Conservation (phyloP, 2,113 vertebrate species). For the Terrapene triunguis region DNA sequence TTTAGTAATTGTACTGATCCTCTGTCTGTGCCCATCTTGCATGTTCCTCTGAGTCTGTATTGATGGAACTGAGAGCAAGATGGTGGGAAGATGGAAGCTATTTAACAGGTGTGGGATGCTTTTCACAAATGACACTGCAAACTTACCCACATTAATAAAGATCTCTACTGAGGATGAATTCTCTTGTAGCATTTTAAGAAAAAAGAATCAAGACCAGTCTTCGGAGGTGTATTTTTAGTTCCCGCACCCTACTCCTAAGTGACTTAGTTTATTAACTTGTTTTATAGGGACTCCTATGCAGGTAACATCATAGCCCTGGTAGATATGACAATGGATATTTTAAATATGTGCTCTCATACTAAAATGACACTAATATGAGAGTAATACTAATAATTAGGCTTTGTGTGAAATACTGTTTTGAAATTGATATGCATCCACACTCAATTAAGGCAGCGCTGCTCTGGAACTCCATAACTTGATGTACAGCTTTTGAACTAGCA, state of each 20-base stretch:
- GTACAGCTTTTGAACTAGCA: conserved; percentile 41
- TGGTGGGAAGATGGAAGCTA: background rate
- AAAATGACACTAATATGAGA: conserved; percentile 27
- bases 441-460: background rate
- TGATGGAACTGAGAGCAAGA: background rate
- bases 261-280: background rate
- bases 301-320: background rate
- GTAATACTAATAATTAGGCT: conserved; percentile 58
- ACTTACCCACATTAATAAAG: background rate
- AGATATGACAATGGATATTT: conserved; percentile 16
- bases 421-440: conserved; percentile 46
- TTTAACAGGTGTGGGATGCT: background rate
- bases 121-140: background rate
- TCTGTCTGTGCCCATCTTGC: background rate
- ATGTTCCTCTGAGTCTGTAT: background rate
- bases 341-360: conserved; percentile 10
- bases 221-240: background rate
- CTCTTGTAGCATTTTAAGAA: accelerated
- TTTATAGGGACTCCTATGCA: background rate
- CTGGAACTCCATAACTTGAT: background rate
- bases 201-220: background rate
- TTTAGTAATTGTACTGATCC: background rate
- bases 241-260: background rate
- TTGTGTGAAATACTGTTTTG: conserved; percentile 48
- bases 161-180: background rate